phyloP scores from a whole-genome alignment of 2,113 vertebrate species.

The Hystrix brachyura region DNA sequence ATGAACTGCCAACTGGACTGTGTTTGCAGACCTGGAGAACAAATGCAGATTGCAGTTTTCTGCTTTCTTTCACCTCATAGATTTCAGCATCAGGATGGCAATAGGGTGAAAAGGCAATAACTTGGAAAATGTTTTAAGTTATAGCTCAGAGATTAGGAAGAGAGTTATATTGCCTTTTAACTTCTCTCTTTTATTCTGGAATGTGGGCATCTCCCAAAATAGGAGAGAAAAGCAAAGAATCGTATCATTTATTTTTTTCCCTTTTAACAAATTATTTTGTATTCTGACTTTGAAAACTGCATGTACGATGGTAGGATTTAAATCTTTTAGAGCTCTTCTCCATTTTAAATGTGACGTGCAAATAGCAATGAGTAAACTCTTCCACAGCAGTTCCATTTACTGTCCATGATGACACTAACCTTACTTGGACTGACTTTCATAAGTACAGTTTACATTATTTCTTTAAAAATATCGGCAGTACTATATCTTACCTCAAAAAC shows the following conservation, averaged over 20 bases:
- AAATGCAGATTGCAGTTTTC: background rate
- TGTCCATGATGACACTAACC: background rate
- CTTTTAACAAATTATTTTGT: background rate
- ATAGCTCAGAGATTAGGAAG: conserved; percentile 53
- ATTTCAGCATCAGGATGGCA: conserved; percentile 57
- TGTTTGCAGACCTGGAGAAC: conserved; percentile 1
- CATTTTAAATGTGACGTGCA: background rate
- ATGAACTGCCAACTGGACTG: background rate
- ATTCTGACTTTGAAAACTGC: conserved; percentile 40
- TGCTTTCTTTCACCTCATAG: conserved; percentile 57
- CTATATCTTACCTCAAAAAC: background rate
- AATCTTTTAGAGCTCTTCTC: background rate
- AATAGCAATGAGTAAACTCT: background rate
- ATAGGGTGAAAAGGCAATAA: conserved; percentile 1
- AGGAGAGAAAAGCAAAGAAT: background rate
- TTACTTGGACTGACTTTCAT: background rate
- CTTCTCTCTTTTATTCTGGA: conserved; percentile 14
- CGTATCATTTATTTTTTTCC: background rate
- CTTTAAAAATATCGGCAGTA: background rate
- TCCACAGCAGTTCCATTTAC: background rate
- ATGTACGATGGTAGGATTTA: background rate
- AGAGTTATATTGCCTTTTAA: background rate
- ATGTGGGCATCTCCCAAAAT: background rate
- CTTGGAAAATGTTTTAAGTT: conserved; percentile 46
- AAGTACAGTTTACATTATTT: background rate